These are phyloP conservation scores for Clarias batrachus DNA, from an alignment of 2,113 vertebrate genomes.

Conservation along the genomic window DNA sequence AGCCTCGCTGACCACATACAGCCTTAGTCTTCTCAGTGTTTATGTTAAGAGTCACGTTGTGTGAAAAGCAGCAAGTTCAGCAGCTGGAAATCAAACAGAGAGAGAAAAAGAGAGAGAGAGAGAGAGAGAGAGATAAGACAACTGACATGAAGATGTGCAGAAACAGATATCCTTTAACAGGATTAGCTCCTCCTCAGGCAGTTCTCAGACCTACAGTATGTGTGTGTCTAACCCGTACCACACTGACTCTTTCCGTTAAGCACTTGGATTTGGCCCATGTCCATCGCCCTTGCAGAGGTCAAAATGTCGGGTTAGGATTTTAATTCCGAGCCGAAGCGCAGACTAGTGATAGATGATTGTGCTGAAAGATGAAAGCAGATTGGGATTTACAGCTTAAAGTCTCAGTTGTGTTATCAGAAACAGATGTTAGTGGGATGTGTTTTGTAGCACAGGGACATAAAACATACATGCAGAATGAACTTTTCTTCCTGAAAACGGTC, in stretches of 20 bases:
- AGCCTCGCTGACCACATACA: not conserved
- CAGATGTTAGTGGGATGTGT: conserved; percentile 26
- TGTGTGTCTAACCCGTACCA: not conserved
- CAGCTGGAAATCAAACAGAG: not conserved
- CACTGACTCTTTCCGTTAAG: not conserved
- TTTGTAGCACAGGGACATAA: conserved; percentile 7
- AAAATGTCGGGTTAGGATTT: not conserved
- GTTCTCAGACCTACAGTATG: not conserved
- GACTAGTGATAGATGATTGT: not conserved
- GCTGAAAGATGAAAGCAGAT: not conserved
- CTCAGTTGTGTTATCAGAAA: not conserved
- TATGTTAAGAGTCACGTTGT: not conserved
- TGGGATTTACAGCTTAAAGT: not conserved
- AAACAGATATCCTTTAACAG: not conserved
- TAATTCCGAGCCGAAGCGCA: conserved; percentile 10
- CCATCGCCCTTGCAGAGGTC: not conserved
- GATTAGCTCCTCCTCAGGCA: not conserved
- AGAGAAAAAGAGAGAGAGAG: no score
- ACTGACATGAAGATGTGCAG: not conserved
- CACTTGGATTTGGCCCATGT: not conserved
- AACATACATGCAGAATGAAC: not conserved
- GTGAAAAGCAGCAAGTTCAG: not conserved
- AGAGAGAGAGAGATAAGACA: not conserved
- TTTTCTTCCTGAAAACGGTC: not conserved
- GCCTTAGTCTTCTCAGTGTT: not conserved